Evolutionary conservation across 2,113 vertebrate species (phyloP), one percentile per base, ranked within the genome.

Genomic region (Salvelinus alpinus): DNA sequence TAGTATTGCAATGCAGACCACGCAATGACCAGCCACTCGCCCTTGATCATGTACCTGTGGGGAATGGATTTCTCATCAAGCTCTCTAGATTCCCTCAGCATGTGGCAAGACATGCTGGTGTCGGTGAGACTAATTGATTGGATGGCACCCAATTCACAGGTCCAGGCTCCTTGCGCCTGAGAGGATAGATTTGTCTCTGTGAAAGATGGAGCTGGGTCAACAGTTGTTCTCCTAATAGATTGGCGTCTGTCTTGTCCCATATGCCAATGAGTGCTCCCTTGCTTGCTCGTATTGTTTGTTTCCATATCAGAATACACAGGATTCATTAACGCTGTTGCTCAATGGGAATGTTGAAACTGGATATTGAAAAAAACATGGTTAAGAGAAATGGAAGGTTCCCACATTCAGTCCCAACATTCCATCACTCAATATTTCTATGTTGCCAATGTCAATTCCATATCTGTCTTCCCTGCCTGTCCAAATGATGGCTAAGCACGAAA

Each of bases 41-140:
- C 88, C 88, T 89, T 92, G 91, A 92, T 92, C 89, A 89, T 87
- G 84, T 85, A 84, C 87, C 86, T 83, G 83, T 86, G 87, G 84
- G 83, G 84, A 88, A 89, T 84, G 87, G 84, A 81, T 86, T 85
- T 88, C 84, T 89, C 86, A 85, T 91, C 84, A 87, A 89, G 79
- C 85, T 82, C 84, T 87, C 88, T 88, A 88, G 86, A 90, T 91
- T 88, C 79, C 78, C 89, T 79, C 88, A 83, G 90, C 87, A 86
- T 91, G 88, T 88, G 87, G 82, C 78, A 65, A 88, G 88, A 87
- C 86, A 90, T 86, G 85, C 87, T 89, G 90, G 81, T 82, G 80
- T 87, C 83, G 88, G 78, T 85, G 85, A 89, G 87, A 91, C 86
- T 91, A 93, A 93, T 91, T 89, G 89, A 92, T 90, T 91, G 89